Evolutionary conservation across 2,888 invertebrate species (phyloP).

Genomic region (Chorisops tibialis): DNA sequence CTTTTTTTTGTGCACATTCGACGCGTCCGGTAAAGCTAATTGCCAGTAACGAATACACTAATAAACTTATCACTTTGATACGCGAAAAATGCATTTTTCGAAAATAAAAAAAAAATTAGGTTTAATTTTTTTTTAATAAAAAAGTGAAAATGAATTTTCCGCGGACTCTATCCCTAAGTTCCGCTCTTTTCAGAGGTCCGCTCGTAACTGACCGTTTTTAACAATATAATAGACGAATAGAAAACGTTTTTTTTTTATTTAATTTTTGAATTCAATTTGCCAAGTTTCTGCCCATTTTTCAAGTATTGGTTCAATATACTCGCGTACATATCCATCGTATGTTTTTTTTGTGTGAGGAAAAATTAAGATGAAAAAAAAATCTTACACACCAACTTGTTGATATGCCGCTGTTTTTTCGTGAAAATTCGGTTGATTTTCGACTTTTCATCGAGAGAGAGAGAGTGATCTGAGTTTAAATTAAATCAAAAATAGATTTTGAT

Average conservation of each 20-base stretch:
- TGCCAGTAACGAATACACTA: constrained; percentile 50
- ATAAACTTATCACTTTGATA: constrained; percentile 50
- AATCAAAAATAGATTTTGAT: not conserved
- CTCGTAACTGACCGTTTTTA: constrained; percentile 52
- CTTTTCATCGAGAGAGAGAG: not conserved
- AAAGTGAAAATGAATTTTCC: constrained; percentile 42
- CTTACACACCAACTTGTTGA: constrained; percentile 26
- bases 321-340: not conserved
- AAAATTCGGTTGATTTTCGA: constrained; percentile 6
- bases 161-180: constrained; percentile 52
- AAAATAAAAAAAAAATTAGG: constrained; percentile 24
- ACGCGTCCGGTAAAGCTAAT: constrained; percentile 52
- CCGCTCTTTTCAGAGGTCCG: constrained; percentile 54
- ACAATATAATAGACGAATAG: constrained; percentile 24
- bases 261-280: not conserved
- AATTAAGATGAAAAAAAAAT: not conserved
- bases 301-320: not conserved
- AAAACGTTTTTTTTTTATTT: constrained; percentile 21
- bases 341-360: not conserved
- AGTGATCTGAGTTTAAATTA: not conserved
- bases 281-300: not conserved
- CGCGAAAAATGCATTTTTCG: constrained; percentile 49
- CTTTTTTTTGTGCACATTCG: constrained; percentile 49
- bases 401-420: constrained; percentile 9
- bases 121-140: constrained; percentile 23